Conservation (phyloP, 2,797 vertebrate genomes). For the Danio jaintianensis region DNA sequence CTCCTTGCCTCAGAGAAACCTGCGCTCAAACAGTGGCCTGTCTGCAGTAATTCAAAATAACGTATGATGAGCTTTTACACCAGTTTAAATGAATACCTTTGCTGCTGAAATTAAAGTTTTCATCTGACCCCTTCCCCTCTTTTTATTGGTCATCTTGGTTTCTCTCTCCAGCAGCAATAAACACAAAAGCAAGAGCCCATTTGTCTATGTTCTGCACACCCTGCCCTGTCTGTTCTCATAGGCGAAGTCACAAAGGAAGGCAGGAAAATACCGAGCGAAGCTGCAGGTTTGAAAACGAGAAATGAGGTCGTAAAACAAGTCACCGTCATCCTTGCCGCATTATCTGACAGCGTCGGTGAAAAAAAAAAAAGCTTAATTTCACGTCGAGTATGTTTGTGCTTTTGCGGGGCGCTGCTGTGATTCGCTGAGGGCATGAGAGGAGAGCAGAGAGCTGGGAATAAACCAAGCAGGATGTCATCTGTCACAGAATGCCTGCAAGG, state of each 20-base stretch:
- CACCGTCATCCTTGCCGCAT: constrained; percentile 51
- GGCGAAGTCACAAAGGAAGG: constrained; percentile 25
- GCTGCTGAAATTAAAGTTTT: constrained; percentile 11
- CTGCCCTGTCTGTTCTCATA: constrained; percentile 21
- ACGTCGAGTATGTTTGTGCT: constrained; percentile 52
- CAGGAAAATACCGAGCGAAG: constrained; percentile 26
- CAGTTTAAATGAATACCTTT: neutral
- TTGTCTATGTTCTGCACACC: neutral
- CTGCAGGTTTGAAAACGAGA: constrained; percentile 45
- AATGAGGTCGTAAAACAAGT: constrained; percentile 53
- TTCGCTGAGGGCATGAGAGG: constrained; percentile 47
- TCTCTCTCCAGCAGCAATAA: neutral
- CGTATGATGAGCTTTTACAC: neutral
- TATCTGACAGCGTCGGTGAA: constrained; percentile 33
- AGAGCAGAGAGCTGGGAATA: constrained; percentile 61
- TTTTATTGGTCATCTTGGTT: constrained; percentile 23
- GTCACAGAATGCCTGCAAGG: constrained; percentile 68
- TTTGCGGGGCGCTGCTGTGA: constrained; percentile 62
- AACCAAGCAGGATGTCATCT: constrained; percentile 69
- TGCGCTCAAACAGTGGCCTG: neutral
- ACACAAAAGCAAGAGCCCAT: neutral
- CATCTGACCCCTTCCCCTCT: constrained; percentile 15
- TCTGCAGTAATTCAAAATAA: constrained; percentile 3
- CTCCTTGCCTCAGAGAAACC: constrained; percentile 16
- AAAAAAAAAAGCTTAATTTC: constrained; percentile 44